These are phyloP conservation scores for Condylura cristata DNA, from an alignment of 2,113 vertebrate species.

Conservation along the genomic window DNA sequence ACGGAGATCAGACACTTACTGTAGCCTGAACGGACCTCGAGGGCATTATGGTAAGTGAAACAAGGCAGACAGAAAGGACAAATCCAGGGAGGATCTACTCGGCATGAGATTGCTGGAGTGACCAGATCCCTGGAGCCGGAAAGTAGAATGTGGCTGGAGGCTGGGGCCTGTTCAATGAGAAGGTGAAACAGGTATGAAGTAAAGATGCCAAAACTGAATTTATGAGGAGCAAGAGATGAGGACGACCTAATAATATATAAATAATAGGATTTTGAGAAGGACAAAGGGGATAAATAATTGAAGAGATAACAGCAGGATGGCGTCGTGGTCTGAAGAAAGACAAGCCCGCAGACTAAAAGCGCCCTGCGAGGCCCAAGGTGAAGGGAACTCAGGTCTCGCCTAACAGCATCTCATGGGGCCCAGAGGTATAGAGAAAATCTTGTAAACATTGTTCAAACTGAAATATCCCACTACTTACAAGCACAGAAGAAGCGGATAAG, in stretches of 20 bases:
- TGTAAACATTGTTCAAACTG: neutral
- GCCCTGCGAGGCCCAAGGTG: neutral
- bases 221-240: neutral
- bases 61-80: neutral
- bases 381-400: neutral
- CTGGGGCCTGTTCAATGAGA: neutral
- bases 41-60: neutral
- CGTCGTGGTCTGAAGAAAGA: neutral
- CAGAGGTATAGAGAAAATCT: neutral
- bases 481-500: neutral
- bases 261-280: neutral
- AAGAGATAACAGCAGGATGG: constrained; percentile 8
- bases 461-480: neutral
- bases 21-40: neutral
- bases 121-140: neutral
- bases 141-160: neutral
- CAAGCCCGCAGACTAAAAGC: neutral
- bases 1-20: neutral
- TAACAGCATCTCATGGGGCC: neutral
- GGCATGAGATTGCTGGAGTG: neutral
- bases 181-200: neutral
- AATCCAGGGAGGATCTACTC: neutral
- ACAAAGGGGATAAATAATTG: neutral
- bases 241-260: neutral
- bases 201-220: constrained; percentile 13